These are phyloP conservation scores for Ivindomyrus marchei DNA, from an alignment of 2,113 vertebrate genomes.

Conservation along the genomic window DNA sequence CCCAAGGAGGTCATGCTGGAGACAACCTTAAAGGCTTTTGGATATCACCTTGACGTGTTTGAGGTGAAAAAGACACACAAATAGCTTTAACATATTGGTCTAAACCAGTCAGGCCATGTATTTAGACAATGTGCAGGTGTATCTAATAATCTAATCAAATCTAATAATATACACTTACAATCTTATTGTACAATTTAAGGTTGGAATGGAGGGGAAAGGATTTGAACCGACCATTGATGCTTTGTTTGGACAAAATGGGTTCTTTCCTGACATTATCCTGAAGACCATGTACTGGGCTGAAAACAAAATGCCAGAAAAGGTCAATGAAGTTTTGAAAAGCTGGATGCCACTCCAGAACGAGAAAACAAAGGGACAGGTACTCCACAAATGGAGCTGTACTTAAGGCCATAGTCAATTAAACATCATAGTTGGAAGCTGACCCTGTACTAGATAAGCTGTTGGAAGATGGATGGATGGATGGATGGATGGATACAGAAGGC, in stretches of 20 bases:
- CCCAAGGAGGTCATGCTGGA: slow-evolving; percentile 80
- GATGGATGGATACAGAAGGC: not conserved
- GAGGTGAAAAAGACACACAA: slow-evolving; percentile 63
- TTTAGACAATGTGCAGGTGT: not conserved
- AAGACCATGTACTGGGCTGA: slow-evolving; percentile 80
- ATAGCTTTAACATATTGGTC: not conserved
- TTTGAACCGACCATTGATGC: slow-evolving; percentile 81
- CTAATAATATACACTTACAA: not conserved
- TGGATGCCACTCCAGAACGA: slow-evolving; percentile 59
- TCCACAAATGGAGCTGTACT: not conserved
- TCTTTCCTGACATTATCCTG: slow-evolving; percentile 79
- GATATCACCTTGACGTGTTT: slow-evolving; percentile 65
- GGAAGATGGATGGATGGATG: not conserved
- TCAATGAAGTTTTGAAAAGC: slow-evolving; percentile 68
- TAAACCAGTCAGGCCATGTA: not conserved
- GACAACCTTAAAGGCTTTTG: slow-evolving; percentile 71
- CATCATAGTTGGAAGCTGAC: not conserved
- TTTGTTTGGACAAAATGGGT: slow-evolving; percentile 80
- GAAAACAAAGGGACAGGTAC: slow-evolving; percentile 46
- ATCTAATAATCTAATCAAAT: not conserved
- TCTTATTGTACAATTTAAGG: slow-evolving; percentile 45
- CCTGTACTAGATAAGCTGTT: not conserved
- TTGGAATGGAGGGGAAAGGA: slow-evolving; percentile 81
- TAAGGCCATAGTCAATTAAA: not conserved
- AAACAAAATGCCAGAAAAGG: slow-evolving; percentile 63